Conservation (phyloP, 2,888 invertebrate species). For the Ectemnius lituratus region DNA sequence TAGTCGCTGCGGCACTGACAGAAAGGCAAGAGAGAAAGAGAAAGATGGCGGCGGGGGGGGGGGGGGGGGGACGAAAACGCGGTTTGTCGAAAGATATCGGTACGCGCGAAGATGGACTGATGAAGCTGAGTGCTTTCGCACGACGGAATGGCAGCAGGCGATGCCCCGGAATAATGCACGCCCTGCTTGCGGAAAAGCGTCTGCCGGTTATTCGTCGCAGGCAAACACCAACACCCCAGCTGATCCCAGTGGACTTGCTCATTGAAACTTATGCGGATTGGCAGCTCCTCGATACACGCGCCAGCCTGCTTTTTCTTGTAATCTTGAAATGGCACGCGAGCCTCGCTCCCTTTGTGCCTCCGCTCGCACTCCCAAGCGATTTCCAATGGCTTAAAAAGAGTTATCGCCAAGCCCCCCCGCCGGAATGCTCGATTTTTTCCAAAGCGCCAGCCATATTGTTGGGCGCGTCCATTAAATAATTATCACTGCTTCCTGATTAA, state of each 20-base stretch:
- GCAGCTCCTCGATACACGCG: conserved; percentile 37
- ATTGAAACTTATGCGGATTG: conserved; percentile 45
- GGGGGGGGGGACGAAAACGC: neutral
- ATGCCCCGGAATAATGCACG: conserved; percentile 2
- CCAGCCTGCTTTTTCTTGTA: conserved; percentile 33
- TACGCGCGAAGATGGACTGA: conserved; percentile 7
- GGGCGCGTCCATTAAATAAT: conserved; percentile 43
- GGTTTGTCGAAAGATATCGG: neutral
- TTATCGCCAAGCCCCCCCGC: conserved; percentile 30
- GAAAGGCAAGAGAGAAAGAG: neutral
- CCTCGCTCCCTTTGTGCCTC: neutral
- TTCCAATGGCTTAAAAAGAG: conserved; percentile 35
- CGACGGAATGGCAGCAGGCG: neutral
- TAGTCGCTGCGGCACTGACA: neutral
- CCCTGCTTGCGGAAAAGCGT: conserved; percentile 25
- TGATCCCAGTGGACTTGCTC: conserved; percentile 31
- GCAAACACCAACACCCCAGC: conserved; percentile 10
- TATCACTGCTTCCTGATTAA: conserved; percentile 42
- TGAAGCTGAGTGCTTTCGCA: conserved; percentile 7
- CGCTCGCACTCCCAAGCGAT: conserved; percentile 40
- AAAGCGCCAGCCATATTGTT: neutral
- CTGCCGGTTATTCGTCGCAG: conserved; percentile 27
- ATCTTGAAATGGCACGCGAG: conserved; percentile 45
- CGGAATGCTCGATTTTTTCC: conserved; percentile 22
- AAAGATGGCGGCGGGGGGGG: neutral